Base-by-base conservation (phyloP, 2,888 invertebrate genomes). In the Gnatocerus cornutus region DNA sequence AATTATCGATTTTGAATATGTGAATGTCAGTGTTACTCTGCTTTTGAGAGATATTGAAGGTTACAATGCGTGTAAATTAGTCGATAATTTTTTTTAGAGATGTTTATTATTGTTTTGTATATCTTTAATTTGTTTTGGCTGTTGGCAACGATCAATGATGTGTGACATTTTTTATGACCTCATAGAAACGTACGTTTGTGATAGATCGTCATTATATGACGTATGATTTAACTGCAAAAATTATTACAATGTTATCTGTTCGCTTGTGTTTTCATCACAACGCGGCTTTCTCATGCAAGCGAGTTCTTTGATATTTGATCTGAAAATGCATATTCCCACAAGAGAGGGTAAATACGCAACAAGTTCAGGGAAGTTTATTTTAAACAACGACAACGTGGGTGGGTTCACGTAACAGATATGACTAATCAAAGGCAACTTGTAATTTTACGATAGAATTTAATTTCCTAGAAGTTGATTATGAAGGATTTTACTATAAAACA, bases 331-430 rank as follows among this genome's bases (percentile, higher is more conserved):
- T 21, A 21, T 21, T 21, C 4, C 4, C 21, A 4, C 4, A 21
- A 4, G 21, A 21, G 1, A 21, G 73, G 68, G 72, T 58, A 69
- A 71, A 58, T 69, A 72, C 74, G 68, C 68, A 71, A 64, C 68
- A 73, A 76, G 76, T 74, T 76, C 73, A 69, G 69, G 74, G 71
- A 70, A n/a, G 30, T 68, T 68, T 53, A 45, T 61, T 61, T 50
- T 37, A 27, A 61, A 61, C 37, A 48, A 16, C 16, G 56, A 56
- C 14, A 16, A 55, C 56, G 41, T 56, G 43, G 39, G 56, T 41
- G 53, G 39, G 13, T 55, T 37, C 39, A 39, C 39, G 37, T 39
- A 43, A 43, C 27, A 27, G 41, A 43, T 21, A 56, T 16, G 48
- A 50, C 48, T 27, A 41, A 41, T 50, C 10, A 16, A 27, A 27